Evolutionary conservation across 2,888 invertebrate species (phyloP).

Genomic region (Rhyacophila evoluta): DNA sequence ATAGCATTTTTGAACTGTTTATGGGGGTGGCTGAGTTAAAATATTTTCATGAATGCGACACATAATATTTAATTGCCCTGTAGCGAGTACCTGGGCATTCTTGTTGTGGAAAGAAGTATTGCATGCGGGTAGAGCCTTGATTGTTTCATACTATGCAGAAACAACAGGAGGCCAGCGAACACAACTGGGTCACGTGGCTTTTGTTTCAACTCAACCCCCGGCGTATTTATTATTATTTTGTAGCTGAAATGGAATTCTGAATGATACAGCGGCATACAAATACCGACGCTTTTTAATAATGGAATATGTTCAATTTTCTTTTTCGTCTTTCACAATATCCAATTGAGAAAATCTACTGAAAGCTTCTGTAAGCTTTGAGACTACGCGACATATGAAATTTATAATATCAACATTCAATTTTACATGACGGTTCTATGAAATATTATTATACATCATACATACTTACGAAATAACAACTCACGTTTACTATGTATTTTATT

Average conservation of each 20-base stretch:
- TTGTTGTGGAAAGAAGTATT: constrained; percentile 16
- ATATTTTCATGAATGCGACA: not conserved
- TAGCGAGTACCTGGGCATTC: constrained; percentile 11
- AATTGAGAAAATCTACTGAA: not conserved
- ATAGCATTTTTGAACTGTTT: no score
- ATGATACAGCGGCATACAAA: constrained; percentile 5
- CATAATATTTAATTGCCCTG: not conserved
- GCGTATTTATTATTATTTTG: constrained; percentile 17
- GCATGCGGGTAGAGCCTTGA: constrained; percentile 46
- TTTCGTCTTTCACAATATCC: not conserved
- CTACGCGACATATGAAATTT: not conserved
- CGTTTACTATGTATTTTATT: no score
- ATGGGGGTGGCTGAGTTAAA: no score
- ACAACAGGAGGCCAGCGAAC: constrained; percentile 46
- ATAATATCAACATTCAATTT: no score
- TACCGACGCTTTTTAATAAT: constrained; percentile 1
- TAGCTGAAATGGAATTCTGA: constrained; percentile 31
- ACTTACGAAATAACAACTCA: no score
- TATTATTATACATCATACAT: no score
- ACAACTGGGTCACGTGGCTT: constrained; percentile 46
- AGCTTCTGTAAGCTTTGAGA: not conserved
- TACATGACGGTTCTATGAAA: no score
- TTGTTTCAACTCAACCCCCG: constrained; percentile 31
- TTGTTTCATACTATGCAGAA: constrained; percentile 44
- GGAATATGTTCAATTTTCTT: constrained; percentile 1